Percentiles rank a stretch among this genome's conserved stretches.
These are phyloP conservation scores for Cantharis rustica DNA, from an alignment of 2,888 invertebrate species.

Conservation along the genomic window DNA sequence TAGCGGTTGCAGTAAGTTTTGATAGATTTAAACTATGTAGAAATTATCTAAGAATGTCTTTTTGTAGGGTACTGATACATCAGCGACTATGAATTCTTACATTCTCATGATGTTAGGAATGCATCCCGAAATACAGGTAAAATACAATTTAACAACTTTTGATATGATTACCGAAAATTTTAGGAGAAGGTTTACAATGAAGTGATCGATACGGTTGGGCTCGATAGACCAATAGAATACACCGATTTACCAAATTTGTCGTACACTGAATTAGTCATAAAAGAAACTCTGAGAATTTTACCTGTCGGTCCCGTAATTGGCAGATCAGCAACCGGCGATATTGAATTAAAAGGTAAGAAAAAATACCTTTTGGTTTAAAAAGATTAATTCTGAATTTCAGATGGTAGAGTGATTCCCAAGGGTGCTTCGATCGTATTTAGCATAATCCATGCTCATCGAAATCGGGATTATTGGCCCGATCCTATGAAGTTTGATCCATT, in stretches of 20 bases:
- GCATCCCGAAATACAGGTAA: slow-evolving; percentile 43
- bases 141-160: neutral
- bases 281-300: slow-evolving; percentile 28
- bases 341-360: slow-evolving; percentile 15
- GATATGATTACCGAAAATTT: too few species aligned
- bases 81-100: slow-evolving; percentile 40
- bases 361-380: neutral
- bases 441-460: neutral
- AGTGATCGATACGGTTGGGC: slow-evolving; percentile 19
- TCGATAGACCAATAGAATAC: neutral
- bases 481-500: slow-evolving; percentile 12
- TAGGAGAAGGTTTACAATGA: slow-evolving; percentile 27
- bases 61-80: slow-evolving; percentile 43
- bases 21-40: too few species aligned
- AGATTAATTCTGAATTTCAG: neutral
- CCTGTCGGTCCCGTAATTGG: slow-evolving; percentile 15
- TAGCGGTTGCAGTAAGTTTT: too few species aligned
- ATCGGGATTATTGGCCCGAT: neutral
- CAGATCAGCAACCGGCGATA: slow-evolving; percentile 13
- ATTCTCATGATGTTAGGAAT: slow-evolving; percentile 41
- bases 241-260: slow-evolving; percentile 20
- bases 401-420: neutral
- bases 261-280: slow-evolving; percentile 28
- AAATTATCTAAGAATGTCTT: neutral
- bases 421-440: neutral